Conservation (phyloP, 1,140 invertebrate genomes). For the Euborellia annulipes region DNA sequence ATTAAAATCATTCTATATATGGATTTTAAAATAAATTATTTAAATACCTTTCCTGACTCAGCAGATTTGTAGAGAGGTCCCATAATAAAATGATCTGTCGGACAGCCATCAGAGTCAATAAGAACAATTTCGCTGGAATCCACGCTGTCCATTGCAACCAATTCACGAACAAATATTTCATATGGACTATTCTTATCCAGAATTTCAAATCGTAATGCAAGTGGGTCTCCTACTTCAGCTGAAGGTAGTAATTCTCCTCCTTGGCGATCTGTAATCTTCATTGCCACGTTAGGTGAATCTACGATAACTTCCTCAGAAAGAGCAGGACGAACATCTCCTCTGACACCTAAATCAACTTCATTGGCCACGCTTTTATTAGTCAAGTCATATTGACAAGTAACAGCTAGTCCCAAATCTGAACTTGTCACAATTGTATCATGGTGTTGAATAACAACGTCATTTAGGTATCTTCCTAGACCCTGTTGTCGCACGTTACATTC, state of each 20-base stretch:
- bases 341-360: constrained; percentile 76
- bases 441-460: constrained; percentile 84
- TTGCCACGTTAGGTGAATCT: constrained; percentile 82
- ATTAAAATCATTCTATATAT: too few relatives aligned
- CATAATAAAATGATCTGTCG: constrained; percentile 86
- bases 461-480: constrained; percentile 66
- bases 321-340: constrained; percentile 60
- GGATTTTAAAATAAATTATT: too few relatives aligned
- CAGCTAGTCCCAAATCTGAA: constrained; percentile 76
- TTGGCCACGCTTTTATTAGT: constrained; percentile 87
- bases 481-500: constrained; percentile 76
- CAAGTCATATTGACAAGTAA: constrained; percentile 85
- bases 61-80: constrained; percentile 70
- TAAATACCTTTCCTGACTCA: constrained; percentile 56
- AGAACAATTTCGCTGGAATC: constrained; percentile 83
- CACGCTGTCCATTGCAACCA: constrained; percentile 86
- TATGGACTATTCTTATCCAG: constrained; percentile 80
- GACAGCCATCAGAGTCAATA: constrained; percentile 82
- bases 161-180: constrained; percentile 84
- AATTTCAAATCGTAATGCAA: constrained; percentile 82
- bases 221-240: constrained; percentile 74
- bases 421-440: constrained; percentile 91
- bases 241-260: constrained; percentile 64
- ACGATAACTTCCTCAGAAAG: constrained; percentile 69
- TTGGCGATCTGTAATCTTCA: constrained; percentile 79